Evolutionary conservation across 2,797 vertebrate genomes (phyloP).

Genomic region (Microctenopoma lineatum): DNA sequence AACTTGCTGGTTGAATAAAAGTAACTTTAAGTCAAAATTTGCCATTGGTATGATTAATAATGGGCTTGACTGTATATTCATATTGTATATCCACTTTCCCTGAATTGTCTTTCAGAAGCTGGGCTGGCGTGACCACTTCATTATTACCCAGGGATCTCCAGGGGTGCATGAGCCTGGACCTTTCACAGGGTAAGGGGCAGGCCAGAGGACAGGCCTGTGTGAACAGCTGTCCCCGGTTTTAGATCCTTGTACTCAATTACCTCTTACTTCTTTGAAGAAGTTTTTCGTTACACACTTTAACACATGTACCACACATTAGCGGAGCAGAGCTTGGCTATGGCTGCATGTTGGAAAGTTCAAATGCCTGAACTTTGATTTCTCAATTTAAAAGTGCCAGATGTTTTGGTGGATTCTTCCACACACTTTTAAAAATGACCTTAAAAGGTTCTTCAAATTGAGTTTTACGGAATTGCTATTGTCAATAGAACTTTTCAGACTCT

Average conservation of each 20-base stretch:
- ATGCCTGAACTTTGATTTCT: conserved; percentile 69
- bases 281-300: conserved; percentile 81
- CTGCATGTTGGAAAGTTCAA: conserved; percentile 62
- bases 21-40: too few relatives aligned
- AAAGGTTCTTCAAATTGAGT: conserved; percentile 17
- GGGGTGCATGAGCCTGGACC: conserved; percentile 67
- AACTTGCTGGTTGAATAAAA: too few relatives aligned
- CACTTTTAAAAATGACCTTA: conserved; percentile 28
- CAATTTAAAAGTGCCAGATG: conserved; percentile 48
- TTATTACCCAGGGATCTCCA: conserved; percentile 75
- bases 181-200: conserved; percentile 65
- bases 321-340: conserved; percentile 52
- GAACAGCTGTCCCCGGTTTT: conserved; percentile 85
- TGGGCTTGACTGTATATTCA: too few relatives aligned
- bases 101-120: conserved; percentile 62
- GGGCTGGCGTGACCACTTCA: conserved; percentile 71
- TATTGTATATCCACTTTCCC: conserved; percentile 32
- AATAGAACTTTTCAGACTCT: conserved; percentile 9
- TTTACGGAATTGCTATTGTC: conserved; percentile 41
- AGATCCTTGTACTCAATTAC: conserved; percentile 80
- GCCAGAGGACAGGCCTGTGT: conserved; percentile 76
- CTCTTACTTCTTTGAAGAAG: conserved; percentile 80
- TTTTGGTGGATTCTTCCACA: conserved; percentile 45
- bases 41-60: too few relatives aligned
- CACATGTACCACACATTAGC: conserved; percentile 78